Evolutionary conservation across 2,113 vertebrate species (phyloP).

Genomic region (Struthidea cinerea): DNA sequence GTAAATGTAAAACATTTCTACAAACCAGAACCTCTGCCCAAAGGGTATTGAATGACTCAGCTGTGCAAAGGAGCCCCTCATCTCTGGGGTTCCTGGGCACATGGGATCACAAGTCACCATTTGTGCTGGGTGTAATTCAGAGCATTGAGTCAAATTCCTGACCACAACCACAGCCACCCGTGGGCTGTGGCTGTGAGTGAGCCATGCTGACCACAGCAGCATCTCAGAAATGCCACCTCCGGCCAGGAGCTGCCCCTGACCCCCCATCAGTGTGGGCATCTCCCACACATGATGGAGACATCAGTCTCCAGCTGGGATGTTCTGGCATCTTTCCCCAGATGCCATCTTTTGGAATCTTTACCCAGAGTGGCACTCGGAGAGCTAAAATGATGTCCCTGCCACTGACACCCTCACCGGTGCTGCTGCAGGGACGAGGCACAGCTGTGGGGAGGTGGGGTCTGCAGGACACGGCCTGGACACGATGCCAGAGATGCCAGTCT

Average conservation of each 20-base stretch:
- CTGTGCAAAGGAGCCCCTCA: not conserved
- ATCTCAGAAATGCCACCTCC: not conserved
- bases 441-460: not conserved
- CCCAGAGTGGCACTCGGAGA: fast-evolving
- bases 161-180: fast-evolving
- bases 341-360: not conserved
- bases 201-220: not conserved
- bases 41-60: not conserved
- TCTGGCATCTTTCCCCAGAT: not conserved
- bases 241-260: not conserved
- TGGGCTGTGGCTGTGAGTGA: not conserved
- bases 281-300: too few species aligned
- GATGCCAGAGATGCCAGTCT: fast-evolving
- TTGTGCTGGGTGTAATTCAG: not conserved
- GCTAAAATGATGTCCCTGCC: not conserved
- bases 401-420: not conserved
- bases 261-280: not conserved
- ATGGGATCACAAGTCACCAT: not conserved
- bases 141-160: not conserved
- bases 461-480: fast-evolving
- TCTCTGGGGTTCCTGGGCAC: fast-evolving
- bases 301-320: fast-evolving
- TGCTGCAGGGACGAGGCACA: not conserved
- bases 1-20: not conserved
- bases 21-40: not conserved